A percentile compares a stretch with the other conserved stretches of the same genome.
Evolutionary conservation across 2,888 invertebrate genomes (phyloP).

Genomic region (Smittia aterrima): DNA sequence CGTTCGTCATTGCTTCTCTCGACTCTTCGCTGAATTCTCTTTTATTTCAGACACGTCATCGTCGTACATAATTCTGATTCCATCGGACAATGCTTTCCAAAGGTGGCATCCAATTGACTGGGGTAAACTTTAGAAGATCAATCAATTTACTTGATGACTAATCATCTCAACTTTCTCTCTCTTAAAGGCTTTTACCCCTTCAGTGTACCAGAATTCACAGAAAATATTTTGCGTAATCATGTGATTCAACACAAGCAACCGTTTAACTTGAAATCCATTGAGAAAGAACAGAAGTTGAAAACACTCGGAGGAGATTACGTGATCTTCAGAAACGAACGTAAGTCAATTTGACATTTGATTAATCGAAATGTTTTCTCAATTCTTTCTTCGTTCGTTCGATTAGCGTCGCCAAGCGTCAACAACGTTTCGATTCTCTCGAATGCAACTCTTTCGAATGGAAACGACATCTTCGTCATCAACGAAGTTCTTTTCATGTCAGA

Average conservation of each 20-base stretch:
- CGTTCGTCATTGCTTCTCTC: no score
- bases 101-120: conserved; percentile 68
- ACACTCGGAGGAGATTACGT: conserved; percentile 62
- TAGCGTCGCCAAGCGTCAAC: conserved; percentile 59
- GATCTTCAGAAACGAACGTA: conserved; percentile 60
- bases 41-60: conserved; percentile 47
- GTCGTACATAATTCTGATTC: conserved; percentile 63
- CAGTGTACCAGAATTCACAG: conserved; percentile 64
- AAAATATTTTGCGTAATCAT: conserved; percentile 62
- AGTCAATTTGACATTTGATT: background rate
- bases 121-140: no score
- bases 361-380: conserved; percentile 42
- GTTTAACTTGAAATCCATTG: conserved; percentile 58
- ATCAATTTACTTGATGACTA: no score
- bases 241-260: conserved; percentile 58
- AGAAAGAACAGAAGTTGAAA: conserved; percentile 57
- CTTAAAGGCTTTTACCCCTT: conserved; percentile 70
- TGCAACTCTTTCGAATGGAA: conserved; percentile 62
- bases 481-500: conserved; percentile 65
- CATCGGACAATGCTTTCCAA: conserved; percentile 65
- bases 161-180: no score
- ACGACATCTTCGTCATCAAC: conserved; percentile 61
- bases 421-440: conserved; percentile 61
- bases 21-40: conserved; percentile 31
- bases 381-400: no score